These are phyloP conservation scores for Synaphobranchus kaupii DNA, from an alignment of 2,797 vertebrate species.

Conservation along the genomic window DNA sequence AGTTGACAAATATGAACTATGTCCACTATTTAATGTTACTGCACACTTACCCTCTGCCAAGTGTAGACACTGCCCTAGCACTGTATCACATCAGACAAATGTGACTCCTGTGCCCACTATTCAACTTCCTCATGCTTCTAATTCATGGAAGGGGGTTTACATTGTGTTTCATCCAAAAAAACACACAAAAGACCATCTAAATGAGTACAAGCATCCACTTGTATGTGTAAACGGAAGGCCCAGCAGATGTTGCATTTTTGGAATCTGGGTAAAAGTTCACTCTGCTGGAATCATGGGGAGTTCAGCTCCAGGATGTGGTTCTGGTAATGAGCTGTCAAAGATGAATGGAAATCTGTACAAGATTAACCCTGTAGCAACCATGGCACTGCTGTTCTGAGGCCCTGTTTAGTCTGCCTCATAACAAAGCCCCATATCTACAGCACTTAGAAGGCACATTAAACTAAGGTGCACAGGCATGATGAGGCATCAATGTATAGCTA, in stretches of 20 bases:
- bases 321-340: slow-evolving; percentile 33
- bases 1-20: neutral
- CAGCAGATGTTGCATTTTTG: slow-evolving; percentile 69
- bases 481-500: neutral
- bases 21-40: neutral
- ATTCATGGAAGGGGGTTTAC: neutral
- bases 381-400: slow-evolving; percentile 33
- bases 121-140: neutral
- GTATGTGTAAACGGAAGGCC: neutral
- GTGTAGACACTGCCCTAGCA: neutral
- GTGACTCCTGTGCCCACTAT: neutral
- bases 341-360: slow-evolving; percentile 13
- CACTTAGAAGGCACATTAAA: neutral
- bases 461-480: neutral
- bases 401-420: slow-evolving; percentile 19
- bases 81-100: neutral
- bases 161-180: neutral
- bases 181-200: neutral
- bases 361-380: slow-evolving; percentile 3
- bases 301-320: slow-evolving; percentile 47
- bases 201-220: neutral
- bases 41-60: neutral
- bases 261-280: slow-evolving; percentile 76
- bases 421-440: slow-evolving; percentile 10
- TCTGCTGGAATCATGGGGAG: slow-evolving; percentile 46